Percentiles rank a stretch among this genome's conserved stretches.
Evolutionary conservation across 2,113 vertebrate genomes (phyloP).

Genomic region (Saccopteryx leptura): DNA sequence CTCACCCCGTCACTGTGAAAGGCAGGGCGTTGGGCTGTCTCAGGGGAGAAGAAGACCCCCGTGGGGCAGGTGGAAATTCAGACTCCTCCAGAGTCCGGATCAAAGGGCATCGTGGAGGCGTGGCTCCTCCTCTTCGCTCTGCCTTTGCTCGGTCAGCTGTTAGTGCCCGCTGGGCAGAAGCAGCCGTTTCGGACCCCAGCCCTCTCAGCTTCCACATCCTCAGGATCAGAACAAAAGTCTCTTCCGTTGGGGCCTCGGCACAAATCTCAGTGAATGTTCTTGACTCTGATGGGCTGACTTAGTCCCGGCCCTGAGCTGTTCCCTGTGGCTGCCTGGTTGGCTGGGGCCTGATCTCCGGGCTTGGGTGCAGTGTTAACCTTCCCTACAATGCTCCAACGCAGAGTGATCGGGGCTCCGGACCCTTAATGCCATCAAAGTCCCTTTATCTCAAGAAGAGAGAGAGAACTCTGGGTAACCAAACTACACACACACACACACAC

Average conservation of each 20-base stretch:
- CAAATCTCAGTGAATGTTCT: background rate
- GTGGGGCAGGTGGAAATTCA: background rate
- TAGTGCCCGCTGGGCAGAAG: background rate
- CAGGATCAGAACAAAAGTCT: background rate
- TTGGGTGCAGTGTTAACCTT: background rate
- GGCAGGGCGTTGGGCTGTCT: too few species aligned
- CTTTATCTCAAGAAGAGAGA: background rate
- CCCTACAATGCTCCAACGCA: background rate
- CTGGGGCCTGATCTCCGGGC: background rate
- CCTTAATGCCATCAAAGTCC: background rate
- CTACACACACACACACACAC: background rate
- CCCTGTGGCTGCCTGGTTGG: background rate
- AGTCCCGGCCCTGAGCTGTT: background rate
- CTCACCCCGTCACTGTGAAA: background rate
- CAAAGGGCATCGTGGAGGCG: background rate
- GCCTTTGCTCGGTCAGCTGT: background rate
- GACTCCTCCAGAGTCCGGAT: background rate
- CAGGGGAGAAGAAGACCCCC: background rate
- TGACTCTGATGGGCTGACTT: background rate
- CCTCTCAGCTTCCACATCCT: background rate
- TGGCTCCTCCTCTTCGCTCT: background rate
- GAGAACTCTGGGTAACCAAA: background rate
- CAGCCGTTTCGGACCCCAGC: background rate
- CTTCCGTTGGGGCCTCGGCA: background rate
- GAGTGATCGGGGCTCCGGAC: too few species aligned